Percentiles rank a stretch among this genome's conserved stretches.
phyloP scores from a whole-genome alignment of 2,113 vertebrate genomes.

The Alosa alosa region DNA sequence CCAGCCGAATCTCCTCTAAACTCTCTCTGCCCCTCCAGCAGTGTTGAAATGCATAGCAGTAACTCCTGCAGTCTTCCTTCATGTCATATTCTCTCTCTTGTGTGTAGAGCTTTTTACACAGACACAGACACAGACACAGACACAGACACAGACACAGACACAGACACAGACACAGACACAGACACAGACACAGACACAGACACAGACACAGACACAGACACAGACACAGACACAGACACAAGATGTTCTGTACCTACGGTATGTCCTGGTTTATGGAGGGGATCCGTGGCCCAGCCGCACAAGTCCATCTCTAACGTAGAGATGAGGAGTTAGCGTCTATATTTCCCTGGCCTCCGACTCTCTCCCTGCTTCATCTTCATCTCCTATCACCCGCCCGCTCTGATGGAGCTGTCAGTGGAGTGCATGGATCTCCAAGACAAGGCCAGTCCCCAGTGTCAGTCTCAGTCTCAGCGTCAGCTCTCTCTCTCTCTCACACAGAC shows the following conservation, averaged over 20 bases:
- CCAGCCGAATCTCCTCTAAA: not conserved
- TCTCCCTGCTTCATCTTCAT: not conserved
- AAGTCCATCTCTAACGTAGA: not conserved
- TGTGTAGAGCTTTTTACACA: not conserved
- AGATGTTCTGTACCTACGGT: not conserved
- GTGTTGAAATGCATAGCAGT: not conserved
- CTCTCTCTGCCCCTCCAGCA: not conserved
- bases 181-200: not conserved
- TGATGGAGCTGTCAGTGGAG: not conserved
- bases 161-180: slow-evolving; percentile 6
- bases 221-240: not conserved
- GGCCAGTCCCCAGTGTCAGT: not conserved
- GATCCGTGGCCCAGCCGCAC: too few species aligned
- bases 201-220: slow-evolving; percentile 7
- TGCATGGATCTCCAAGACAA: not conserved
- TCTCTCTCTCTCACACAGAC: not conserved
- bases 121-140: slow-evolving; percentile 4
- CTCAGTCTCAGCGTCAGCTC: not conserved
- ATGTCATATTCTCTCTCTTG: not conserved
- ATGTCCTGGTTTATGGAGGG: not conserved
- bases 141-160: slow-evolving; percentile 8
- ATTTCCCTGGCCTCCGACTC: not conserved
- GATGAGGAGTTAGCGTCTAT: not conserved
- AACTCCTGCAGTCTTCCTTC: not conserved
- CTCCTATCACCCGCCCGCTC: not conserved